Base-by-base conservation (phyloP, 1,140 invertebrate genomes). In the Oncopodura yosiiana region DNA sequence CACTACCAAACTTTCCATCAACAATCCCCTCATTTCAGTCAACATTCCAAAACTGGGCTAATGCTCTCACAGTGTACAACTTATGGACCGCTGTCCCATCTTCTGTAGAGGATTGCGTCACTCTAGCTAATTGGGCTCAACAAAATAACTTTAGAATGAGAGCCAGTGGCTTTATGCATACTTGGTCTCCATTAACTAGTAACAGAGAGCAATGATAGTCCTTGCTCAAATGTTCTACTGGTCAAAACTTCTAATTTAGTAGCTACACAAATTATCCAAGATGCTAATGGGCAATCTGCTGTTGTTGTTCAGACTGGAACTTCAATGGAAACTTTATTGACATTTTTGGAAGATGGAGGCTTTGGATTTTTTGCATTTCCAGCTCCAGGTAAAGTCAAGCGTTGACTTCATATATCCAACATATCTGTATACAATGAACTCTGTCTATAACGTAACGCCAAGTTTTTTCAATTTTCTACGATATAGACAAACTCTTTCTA, bases 121-220 rank as follows among this genome's bases (percentile, higher is more conserved):
- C 9, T 4, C 21, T 53, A 11, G 51, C 41, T 11, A 53, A 53
- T 29, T 53, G 51, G 51, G 51, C 51, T 9, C 44, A 53, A 27
- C 24, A 43, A 27, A 19, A 53, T 24, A 30, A 30, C 14, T 44
- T 44, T 36, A 18, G 12, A n/a, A 3, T 53, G n/a, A 37, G 51
- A 21, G 39, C 51, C 11, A 16, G 27, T 12, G 51, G 51, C 3
- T 43, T 26, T 19, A 36, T 19, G 18, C 39, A 53, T 5, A 44
- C 51, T 9, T 53, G 51, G 51, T 39, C 51, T 21, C 51, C 51
- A 5, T 5, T 53, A 8, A 53, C 51, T n/a, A n/a, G n/a, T n/a
- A n/a, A n/a, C n/a, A n/a, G n/a, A n/a, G n/a, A n/a, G n/a, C n/a
- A n/a, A n/a, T n/a, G n/a, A n/a, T n/a, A 34, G 51, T 53, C 8